A percentile compares a stretch with the other conserved stretches of the same genome.
Evolutionary conservation across 2,113 vertebrate genomes (phyloP).

Genomic region (Syrmaticus mikado): DNA sequence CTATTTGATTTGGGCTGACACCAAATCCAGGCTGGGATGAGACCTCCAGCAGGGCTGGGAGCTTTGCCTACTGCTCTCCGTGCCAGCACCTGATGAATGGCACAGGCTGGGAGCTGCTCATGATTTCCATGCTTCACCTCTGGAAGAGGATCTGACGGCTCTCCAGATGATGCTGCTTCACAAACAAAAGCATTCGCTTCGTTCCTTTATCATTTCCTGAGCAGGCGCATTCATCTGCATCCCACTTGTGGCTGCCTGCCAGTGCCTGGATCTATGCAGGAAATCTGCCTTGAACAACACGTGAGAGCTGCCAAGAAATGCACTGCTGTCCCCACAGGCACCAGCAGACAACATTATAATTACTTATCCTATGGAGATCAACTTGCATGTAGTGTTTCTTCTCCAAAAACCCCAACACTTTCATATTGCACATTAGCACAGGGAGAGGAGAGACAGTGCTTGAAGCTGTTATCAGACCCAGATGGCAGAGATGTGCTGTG

Average conservation of each 20-base stretch:
- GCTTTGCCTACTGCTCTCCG: rapidly evolving
- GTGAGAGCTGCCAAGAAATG: conserved; percentile 34
- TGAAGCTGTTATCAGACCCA: background rate
- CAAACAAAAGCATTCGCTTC: background rate
- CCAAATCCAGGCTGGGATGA: background rate
- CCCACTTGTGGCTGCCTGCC: conserved; percentile 30
- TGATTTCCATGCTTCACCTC: background rate
- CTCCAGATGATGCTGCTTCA: background rate
- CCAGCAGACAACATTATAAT: conserved; percentile 10
- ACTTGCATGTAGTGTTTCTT: background rate
- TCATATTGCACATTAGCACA: background rate
- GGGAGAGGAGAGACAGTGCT: background rate
- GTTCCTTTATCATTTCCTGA: conserved; percentile 53
- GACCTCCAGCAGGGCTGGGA: background rate
- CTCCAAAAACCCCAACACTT: background rate
- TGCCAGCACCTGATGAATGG: rapidly evolving
- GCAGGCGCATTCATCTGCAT: background rate
- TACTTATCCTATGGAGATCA: background rate
- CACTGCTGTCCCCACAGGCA: conserved; percentile 48
- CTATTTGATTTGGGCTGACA: background rate
- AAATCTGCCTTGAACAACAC: conserved; percentile 51
- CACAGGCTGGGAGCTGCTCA: background rate
- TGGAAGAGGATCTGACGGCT: background rate
- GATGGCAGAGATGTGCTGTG: background rate
- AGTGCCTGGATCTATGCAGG: conserved; percentile 21